These are phyloP conservation scores for Nasonia vitripennis DNA, from an alignment of 1,140 invertebrate genomes.

Conservation along the genomic window DNA sequence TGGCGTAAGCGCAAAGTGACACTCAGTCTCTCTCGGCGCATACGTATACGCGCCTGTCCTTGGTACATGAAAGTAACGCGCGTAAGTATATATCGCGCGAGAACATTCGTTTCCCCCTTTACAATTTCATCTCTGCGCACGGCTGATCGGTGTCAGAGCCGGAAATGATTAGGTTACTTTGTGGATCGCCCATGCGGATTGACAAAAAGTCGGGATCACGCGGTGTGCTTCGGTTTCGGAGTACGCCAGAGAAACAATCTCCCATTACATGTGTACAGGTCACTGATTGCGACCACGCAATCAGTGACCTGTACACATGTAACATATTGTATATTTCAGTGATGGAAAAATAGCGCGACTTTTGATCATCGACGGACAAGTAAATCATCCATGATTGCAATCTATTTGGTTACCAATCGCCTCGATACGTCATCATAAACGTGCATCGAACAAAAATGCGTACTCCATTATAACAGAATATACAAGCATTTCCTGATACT, in stretches of 20 bases:
- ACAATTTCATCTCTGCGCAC: conserved; percentile 2
- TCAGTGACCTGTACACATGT: no score
- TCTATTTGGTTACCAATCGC: neutral
- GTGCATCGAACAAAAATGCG: neutral
- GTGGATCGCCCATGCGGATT: no score
- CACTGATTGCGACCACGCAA: no score
- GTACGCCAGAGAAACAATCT: no score
- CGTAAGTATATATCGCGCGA: neutral
- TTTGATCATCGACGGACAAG: neutral
- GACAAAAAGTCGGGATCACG: no score
- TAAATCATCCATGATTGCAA: neutral
- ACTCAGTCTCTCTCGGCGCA: conserved; percentile 55
- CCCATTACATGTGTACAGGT: no score
- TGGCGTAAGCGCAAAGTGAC: conserved; percentile 56
- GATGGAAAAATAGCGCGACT: no score
- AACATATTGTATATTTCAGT: no score
- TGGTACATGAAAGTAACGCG: conserved; percentile 68
- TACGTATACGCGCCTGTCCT: conserved; percentile 58
- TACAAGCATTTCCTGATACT: neutral
- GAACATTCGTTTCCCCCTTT: conserved; percentile 26
- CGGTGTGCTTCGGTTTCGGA: no score
- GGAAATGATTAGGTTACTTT: conserved; percentile 24
- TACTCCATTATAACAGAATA: neutral
- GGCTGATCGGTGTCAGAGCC: neutral
- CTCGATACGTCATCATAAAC: neutral